Evolutionary conservation across 2,797 vertebrate species (phyloP), one percentile per base, ranked within the genome.

Genomic region (Thamnophis elegans): DNA sequence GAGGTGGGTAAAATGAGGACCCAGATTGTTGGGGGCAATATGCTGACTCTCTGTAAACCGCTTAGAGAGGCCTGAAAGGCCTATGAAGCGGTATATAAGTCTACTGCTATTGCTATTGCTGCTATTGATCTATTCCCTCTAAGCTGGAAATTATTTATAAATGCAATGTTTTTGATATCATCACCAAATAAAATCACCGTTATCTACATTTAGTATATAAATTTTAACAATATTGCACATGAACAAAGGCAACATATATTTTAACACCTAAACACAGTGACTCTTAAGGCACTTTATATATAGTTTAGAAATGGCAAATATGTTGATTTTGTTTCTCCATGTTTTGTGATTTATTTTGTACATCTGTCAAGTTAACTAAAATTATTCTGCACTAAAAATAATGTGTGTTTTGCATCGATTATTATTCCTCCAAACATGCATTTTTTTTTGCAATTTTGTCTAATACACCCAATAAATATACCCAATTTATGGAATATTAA

Each of bases 91-190:
- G n/a, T n/a, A n/a, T n/a, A n/a, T n/a, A n/a, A n/a, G n/a, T n/a
- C n/a, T n/a, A n/a, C n/a, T n/a, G n/a, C n/a, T n/a, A n/a, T n/a
- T n/a, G n/a, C n/a, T n/a, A n/a, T n/a, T n/a, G n/a, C n/a, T n/a
- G n/a, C n/a, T n/a, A n/a, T n/a, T 18, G 82, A 22, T 36, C n/a
- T 88, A 55, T 0, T 93, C 0, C 0, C 0, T 0, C 4, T 32
- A 51, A 82, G 26, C 26, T 47, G 28, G 12, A 16, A 87, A 56
- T 51, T 88, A 28, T 28, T 54, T 26, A 28, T 58, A 20, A 42
- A 22, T 4, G 53, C 14, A 51, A 25, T 25, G 78, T 82, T 82
- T 42, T 47, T 82, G 78, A 25, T 82, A 47, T 82, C 82, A 82
- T 82, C 73, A 82, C 20, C 42, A 82, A 82, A 82, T 47, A 82